Conservation (phyloP, 1,140 invertebrate genomes). For the Leptestheria dahalacensis region DNA sequence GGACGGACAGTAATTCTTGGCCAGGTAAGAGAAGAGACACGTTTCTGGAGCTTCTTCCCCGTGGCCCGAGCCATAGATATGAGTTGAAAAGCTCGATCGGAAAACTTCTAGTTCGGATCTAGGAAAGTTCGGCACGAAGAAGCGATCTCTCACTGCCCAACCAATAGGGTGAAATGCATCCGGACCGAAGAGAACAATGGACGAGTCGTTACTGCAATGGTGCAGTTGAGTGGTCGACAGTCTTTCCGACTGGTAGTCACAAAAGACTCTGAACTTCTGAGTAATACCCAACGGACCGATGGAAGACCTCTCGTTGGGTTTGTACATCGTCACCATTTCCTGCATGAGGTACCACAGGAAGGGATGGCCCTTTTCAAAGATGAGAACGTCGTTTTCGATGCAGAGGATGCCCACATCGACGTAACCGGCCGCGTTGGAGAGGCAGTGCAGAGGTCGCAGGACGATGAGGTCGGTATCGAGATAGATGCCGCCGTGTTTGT, state of each 20-base stretch:
- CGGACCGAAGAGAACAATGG: neutral
- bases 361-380: neutral
- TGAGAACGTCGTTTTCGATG: neutral
- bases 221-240: neutral
- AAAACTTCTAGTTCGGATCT: neutral
- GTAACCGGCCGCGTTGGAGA: neutral
- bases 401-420: too few relatives aligned
- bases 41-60: neutral
- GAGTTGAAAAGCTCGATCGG: neutral
- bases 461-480: conserved; percentile 5
- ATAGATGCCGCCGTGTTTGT: conserved; percentile 1
- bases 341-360: neutral
- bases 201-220: neutral
- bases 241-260: neutral
- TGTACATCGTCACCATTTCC: neutral
- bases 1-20: neutral
- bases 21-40: neutral
- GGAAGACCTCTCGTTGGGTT: neutral
- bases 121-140: neutral
- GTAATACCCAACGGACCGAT: neutral
- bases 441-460: neutral
- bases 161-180: neutral
- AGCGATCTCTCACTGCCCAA: neutral
- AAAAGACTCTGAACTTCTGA: neutral
- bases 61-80: neutral